A percentile compares a stretch with the other conserved stretches of the same genome.
Evolutionary conservation across 2,797 vertebrate genomes (phyloP).

Genomic region (Tarsius wallacei): DNA sequence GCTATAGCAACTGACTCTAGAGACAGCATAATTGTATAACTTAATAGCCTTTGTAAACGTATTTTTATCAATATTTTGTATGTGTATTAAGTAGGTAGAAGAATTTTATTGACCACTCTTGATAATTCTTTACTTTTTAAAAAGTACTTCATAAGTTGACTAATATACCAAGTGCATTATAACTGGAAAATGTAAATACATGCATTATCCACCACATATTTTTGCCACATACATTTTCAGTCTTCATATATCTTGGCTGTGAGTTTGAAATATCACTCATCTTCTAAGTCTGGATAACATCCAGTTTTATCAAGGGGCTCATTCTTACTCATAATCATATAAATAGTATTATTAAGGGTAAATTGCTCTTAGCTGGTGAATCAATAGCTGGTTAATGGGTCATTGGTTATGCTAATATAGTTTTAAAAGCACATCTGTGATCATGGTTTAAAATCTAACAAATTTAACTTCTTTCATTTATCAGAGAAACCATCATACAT

Average conservation of each 20-base stretch:
- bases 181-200: slow-evolving; percentile 61
- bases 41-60: slow-evolving; percentile 32
- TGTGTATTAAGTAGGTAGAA: slow-evolving; percentile 54
- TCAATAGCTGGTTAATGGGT: not conserved
- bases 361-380: not conserved
- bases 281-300: slow-evolving; percentile 58
- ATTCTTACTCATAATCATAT: slow-evolving; percentile 56
- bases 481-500: not conserved
- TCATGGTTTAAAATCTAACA: slow-evolving; percentile 59
- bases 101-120: slow-evolving; percentile 40
- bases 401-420: slow-evolving; percentile 45
- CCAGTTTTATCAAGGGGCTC: slow-evolving; percentile 43
- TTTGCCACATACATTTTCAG: slow-evolving; percentile 66
- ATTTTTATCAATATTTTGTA: slow-evolving; percentile 53
- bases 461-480: slow-evolving; percentile 42
- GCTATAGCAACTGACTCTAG: slow-evolving; percentile 12
- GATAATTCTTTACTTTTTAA: slow-evolving; percentile 63
- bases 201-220: slow-evolving; percentile 30
- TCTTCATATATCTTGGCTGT: slow-evolving; percentile 30
- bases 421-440: slow-evolving; percentile 44
- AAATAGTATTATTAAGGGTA: slow-evolving; percentile 14
- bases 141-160: slow-evolving; percentile 50
- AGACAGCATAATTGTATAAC: slow-evolving; percentile 54
- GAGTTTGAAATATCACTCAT: slow-evolving; percentile 64
- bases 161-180: slow-evolving; percentile 58